Percentiles rank a stretch among this genome's conserved stretches.
Evolutionary conservation across 2,888 invertebrate species (phyloP).

Genomic region (Halictus ligatus): DNA sequence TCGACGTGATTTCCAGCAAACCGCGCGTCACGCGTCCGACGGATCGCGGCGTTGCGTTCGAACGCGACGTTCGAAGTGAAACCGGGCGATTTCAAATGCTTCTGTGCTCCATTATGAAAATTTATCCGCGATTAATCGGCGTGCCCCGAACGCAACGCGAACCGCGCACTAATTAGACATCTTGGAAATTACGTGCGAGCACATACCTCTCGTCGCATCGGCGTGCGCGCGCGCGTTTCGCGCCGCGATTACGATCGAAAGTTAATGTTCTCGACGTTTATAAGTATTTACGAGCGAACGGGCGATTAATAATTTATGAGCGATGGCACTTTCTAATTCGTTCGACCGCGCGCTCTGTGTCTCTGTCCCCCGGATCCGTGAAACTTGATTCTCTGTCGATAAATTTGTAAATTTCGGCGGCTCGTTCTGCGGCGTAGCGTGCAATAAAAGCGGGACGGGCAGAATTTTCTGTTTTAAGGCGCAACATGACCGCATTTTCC

Average conservation of each 20-base stretch:
- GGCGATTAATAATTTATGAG: neutral
- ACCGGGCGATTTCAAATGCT: neutral
- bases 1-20: conserved; percentile 8
- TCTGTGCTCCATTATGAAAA: neutral
- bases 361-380: neutral
- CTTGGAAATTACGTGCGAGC: neutral
- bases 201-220: neutral
- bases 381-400: neutral
- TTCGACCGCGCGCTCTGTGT: neutral
- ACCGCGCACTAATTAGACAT: neutral
- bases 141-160: neutral
- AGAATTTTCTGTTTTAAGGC: neutral
- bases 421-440: too few relatives aligned
- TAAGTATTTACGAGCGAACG: neutral
- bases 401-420: neutral
- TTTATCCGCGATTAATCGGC: neutral
- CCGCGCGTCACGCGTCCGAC: conserved; percentile 17
- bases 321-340: neutral
- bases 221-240: neutral
- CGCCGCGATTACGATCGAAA: neutral
- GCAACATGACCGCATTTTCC: neutral
- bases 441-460: neutral
- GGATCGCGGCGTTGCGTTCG: neutral
- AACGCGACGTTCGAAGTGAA: neutral
- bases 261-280: neutral